Base-by-base conservation (phyloP, 2,113 vertebrate genomes). In the Hymenochirus boettgeri region DNA sequence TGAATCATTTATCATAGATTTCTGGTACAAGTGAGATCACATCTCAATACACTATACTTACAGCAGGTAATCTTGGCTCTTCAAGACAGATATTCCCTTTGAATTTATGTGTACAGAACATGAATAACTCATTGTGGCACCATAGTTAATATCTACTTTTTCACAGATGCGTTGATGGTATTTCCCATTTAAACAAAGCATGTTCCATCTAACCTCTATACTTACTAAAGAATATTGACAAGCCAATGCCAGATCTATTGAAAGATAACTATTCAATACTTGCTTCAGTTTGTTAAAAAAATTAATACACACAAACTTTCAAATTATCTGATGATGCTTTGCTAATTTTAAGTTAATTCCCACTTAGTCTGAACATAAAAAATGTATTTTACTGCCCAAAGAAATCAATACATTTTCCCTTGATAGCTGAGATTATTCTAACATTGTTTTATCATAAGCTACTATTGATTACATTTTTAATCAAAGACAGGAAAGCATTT, bases 321-420 rank as follows among this genome's bases (percentile, higher is more conserved):
- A 17, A 59, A 67, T 59, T 60, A 60, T 60, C 33, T 53, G 24
- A 27, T 51, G 27, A 58, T 42, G 23, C 18, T 18, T 59, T 52
- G 31, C n/a, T 42, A 53, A 67, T 66, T 51, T 29, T 35, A 66
- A 4, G 45, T 50, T 66, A 25, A 66, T 59, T 59, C 31, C 3
- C n/a, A 58, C 59, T 58, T 52, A 51, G 45, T 66, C 42, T 58
- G 46, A 47, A 52, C 26, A 57, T 66, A 21, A 42, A 59, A 65
- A 59, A 26, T 7, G 33, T 23, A 67, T 45, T 53, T 53, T 60
- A 60, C 58, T 45, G 33, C 46, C 57, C 31, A 13, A 9, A 42
- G 45, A 66, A 60, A 52, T 29, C 65, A 53, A 67, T 60, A 25
- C 13, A 42, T 67, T 42, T 60, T 8, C 35, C 65, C 31, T 18